Evolutionary conservation across 2,888 invertebrate species (phyloP).

Genomic region (Cryptus viduatorius): DNA sequence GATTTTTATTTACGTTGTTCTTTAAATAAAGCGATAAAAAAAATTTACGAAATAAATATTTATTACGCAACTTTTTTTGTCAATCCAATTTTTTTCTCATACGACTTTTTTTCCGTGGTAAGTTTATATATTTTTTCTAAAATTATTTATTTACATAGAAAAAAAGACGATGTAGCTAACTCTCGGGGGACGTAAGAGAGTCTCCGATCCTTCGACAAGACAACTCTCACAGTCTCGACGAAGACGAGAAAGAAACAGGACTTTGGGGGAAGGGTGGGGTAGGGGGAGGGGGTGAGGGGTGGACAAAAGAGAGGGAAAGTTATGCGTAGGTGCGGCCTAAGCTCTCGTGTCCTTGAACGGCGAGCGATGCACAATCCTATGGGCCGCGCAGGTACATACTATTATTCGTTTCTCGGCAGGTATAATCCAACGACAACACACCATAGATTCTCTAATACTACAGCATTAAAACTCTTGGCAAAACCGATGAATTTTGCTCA

Average conservation of each 20-base stretch:
- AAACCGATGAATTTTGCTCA: neutral
- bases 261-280: neutral
- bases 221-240: conserved; percentile 28
- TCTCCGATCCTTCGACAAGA: conserved; percentile 43
- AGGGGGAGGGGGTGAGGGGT: conserved; percentile 30
- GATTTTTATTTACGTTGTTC: no score
- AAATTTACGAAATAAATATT: no score
- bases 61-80: no score
- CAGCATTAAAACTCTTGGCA: neutral
- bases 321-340: conserved; percentile 70
- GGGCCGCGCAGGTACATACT: conserved; percentile 60
- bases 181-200: conserved; percentile 26
- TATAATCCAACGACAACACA: conserved; percentile 25
- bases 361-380: conserved; percentile 62
- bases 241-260: conserved; percentile 24
- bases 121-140: no score
- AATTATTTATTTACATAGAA: neutral
- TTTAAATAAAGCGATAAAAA: no score
- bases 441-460: neutral
- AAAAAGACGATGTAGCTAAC: neutral
- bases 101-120: no score
- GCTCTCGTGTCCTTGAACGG: conserved; percentile 68
- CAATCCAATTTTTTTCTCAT: no score
- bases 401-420: conserved; percentile 54
- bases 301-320: conserved; percentile 67